Base-by-base conservation (phyloP, 1,140 invertebrate species). In the Harpegnathos saltator region DNA sequence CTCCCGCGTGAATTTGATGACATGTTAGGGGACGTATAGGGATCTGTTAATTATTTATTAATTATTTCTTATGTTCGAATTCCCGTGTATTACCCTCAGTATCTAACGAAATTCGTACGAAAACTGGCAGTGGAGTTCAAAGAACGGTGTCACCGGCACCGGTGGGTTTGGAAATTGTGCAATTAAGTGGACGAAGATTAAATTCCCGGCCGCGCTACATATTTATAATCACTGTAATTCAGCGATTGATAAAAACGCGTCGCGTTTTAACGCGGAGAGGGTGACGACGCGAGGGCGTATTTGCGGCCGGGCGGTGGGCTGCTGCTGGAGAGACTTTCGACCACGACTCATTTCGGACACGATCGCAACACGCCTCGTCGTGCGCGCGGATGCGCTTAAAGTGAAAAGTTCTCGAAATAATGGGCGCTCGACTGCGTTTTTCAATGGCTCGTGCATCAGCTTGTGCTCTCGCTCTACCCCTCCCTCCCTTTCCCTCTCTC, bases 391-490 rank as follows among this genome's bases (percentile, higher is more conserved):
- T 85, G 80, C 52, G 77, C 29, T 81, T 75, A 82, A 75, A 90
- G 69, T 62, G 85, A 87, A 88, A 90, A 87, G 73, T 87, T 88
- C 50, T 85, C 82, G 77, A 89, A 89, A 89, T 90, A 89, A 91
- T 88, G 62, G 83, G 17, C 61, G 81, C 82, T 65, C 80, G 86
- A 89, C 84, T 89, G 81, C 68, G 74, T 91, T 91, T 92, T 90
- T 91, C 84, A 89, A 89, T 85, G 82, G 71, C 74, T 89, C 72
- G 77, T 90, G 84, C 77, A 80, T 84, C 84, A 78, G 56, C 80
- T 82, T 61, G 72, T 72, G 22, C 26, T 80, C 44, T 80, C 44
- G 69, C 33, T 44, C 65, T 80, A 48, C 48, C 11, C 26, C 17
- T 48, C 38, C 33, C 5, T 48, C 63, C 33, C 33, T 48, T 38